Evolutionary conservation across 2,113 vertebrate species (phyloP).

Genomic region (Toxotes chatareus): DNA sequence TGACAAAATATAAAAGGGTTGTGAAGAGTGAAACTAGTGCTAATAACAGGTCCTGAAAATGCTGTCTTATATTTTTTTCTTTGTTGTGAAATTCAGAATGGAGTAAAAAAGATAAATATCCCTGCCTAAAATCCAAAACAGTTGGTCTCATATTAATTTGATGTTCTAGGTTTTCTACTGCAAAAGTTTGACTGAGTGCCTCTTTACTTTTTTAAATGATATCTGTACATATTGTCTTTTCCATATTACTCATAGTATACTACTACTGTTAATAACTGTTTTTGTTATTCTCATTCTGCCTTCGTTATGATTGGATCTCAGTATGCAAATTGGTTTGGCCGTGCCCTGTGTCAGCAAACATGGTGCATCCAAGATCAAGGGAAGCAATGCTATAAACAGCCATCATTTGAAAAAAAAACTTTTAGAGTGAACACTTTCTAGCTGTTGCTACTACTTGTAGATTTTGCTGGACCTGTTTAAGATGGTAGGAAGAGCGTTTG

Average conservation of each 20-base stretch:
- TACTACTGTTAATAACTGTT: neutral
- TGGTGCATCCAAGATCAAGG: neutral
- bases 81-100: neutral
- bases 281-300: neutral
- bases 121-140: neutral
- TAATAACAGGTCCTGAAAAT: no score
- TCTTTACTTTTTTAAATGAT: neutral
- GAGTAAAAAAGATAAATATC: neutral
- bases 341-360: neutral
- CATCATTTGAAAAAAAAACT: neutral
- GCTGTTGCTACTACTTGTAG: neutral
- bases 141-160: neutral
- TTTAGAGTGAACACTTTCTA: neutral
- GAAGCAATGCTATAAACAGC: no score
- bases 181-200: neutral
- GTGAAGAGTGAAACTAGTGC: no score
- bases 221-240: neutral
- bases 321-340: neutral
- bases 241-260: neutral
- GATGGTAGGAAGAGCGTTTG: neutral
- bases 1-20: neutral
- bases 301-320: neutral
- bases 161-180: neutral
- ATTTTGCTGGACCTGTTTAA: neutral
- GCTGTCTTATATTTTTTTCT: no score